Percentiles rank a stretch among this genome's conserved stretches.
Conservation (phyloP, 2,797 vertebrate species). For the Pseudomugil tenellus region DNA sequence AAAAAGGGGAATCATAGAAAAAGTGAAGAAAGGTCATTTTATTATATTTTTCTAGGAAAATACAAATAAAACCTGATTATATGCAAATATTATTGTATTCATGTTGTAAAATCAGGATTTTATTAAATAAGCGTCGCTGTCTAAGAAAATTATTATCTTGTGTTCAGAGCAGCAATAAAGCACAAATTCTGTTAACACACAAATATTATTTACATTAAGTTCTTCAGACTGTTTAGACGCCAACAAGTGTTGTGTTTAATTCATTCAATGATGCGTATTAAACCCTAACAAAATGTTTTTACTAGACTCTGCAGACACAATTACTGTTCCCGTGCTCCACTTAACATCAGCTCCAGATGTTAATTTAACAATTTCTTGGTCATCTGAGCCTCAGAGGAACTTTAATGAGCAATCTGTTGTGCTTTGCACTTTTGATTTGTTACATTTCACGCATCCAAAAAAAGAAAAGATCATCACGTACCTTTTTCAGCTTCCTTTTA, state of each 20-base stretch:
- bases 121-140: no score
- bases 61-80: no score
- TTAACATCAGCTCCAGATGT: neutral
- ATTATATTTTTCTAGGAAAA: no score
- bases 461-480: conserved; percentile 53
- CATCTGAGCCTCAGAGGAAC: neutral
- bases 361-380: neutral
- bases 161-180: neutral
- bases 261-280: neutral
- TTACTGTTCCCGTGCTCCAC: neutral
- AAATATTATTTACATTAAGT: neutral
- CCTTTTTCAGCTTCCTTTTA: conserved; percentile 84
- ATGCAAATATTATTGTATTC: no score
- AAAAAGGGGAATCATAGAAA: neutral
- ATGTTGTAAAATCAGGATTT: no score
- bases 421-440: neutral
- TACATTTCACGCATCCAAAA: neutral
- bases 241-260: neutral
- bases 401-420: neutral
- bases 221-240: neutral
- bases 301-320: neutral
- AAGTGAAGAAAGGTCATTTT: no score
- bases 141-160: neutral
- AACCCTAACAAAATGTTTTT: no score
- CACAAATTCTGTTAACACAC: neutral